Percentiles rank a stretch among this genome's conserved stretches.
phyloP scores from a whole-genome alignment of 2,113 vertebrate genomes.

The Arothron firmamentum region DNA sequence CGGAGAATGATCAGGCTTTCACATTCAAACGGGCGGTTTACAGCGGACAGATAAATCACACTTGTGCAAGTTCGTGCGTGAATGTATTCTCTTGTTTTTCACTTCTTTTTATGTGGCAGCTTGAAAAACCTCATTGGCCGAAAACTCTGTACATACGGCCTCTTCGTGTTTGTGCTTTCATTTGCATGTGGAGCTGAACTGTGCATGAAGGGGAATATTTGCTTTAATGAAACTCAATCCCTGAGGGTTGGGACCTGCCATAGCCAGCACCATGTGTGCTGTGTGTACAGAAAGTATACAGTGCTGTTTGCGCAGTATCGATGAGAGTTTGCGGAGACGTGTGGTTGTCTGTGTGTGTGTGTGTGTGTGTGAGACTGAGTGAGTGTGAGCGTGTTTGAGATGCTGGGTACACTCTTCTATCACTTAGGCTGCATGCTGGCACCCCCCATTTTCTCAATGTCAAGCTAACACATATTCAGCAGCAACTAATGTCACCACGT shows the following conservation, averaged over 20 bases:
- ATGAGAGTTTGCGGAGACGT: background rate
- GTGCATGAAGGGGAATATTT: constrained; percentile 38
- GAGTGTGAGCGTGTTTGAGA: background rate
- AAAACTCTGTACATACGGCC: constrained; percentile 35
- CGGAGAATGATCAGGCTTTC: constrained; percentile 65
- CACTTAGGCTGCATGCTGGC: background rate
- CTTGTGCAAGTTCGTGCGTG: constrained; percentile 32
- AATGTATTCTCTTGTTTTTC: constrained; percentile 32
- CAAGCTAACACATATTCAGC: constrained; percentile 52
- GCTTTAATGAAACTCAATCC: constrained; percentile 54
- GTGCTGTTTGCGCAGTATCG: background rate
- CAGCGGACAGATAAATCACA: constrained; percentile 38
- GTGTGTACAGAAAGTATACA: constrained; percentile 21
- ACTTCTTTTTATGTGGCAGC: constrained; percentile 46
- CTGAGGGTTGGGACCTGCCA: constrained; percentile 36
- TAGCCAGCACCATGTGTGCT: background rate
- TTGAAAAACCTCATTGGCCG: constrained; percentile 7
- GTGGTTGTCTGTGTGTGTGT: constrained; percentile 30
- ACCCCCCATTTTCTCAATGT: constrained; percentile 46
- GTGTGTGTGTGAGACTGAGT: constrained; percentile 13
- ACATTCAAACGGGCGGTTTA: constrained; percentile 55
- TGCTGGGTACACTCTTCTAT: background rate
- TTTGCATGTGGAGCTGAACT: constrained; percentile 13
- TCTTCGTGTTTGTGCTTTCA: constrained; percentile 1
- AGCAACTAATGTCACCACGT: constrained; percentile 49